Evolutionary conservation across 2,113 vertebrate species (phyloP), one percentile per base, ranked within the genome.

Genomic region (Urocitellus parryii): DNA sequence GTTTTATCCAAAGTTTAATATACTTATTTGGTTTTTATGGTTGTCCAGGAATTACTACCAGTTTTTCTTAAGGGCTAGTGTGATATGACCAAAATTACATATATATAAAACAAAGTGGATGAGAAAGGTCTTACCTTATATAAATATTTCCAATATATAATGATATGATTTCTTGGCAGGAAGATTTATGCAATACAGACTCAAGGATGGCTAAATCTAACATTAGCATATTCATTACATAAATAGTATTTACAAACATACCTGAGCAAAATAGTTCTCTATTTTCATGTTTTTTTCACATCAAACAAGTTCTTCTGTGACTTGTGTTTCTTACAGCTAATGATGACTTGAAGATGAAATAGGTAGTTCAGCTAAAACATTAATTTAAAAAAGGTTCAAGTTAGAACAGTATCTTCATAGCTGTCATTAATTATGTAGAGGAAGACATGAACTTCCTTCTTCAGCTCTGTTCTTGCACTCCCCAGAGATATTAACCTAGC

Each of bases 301-400:
- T 32, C 4, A 0, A 70, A 58, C 2, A 32, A 0, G 18, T 18
- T 18, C 37, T 6, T 91, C 56, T 42, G 77, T 63, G 94, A 90
- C 20, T 7, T 92, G 45, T 7, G 45, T 32, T 88, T 96, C 81
- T 82, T 92, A 63, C 2, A 4, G 22, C 32, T 98, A 95, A 96
- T 93, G 77, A 34, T 76, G 88, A 29, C 73, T 96, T 77, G 51
- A 67, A 77, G 90, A 76, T 32, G 90, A 94, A n/a, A n/a, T n/a
- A n/a, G n/a, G 37, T 0, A 13, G 22, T 32, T 96, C 51, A 73
- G 42, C 81, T 81, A 83, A 96, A 96, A 94, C 16, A 48, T 27
- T 63, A 82, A 94, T 65, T 84, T 53, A 58, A 73, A 67, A 91
- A 74, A 81, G 25, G 8, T 29, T 58, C 20, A 24, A 27, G 56